A percentile compares a stretch with the other conserved stretches of the same genome.
phyloP scores from a whole-genome alignment of 1,140 invertebrate species.

The Drosophila watanabei region DNA sequence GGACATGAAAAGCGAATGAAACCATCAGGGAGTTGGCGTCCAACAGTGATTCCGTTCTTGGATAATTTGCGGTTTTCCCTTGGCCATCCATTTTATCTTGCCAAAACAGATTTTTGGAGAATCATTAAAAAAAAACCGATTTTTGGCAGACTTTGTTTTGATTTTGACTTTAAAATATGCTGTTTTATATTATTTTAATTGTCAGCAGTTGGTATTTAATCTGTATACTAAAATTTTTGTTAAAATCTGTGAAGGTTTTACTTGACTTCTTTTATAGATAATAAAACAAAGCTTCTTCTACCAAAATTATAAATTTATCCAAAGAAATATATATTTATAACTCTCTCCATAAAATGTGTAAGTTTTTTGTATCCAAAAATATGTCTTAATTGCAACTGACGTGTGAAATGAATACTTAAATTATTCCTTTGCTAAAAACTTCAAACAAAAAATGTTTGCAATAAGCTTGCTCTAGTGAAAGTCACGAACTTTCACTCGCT shows the following conservation, averaged over 20 bases:
- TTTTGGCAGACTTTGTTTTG: neutral
- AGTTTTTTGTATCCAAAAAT: neutral
- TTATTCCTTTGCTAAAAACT: conserved; percentile 3
- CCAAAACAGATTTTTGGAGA: neutral
- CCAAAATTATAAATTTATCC: neutral
- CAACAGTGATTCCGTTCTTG: conserved; percentile 36
- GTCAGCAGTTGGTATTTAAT: neutral
- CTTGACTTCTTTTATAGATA: neutral
- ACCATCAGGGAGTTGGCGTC: conserved; percentile 24
- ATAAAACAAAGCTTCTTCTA: neutral
- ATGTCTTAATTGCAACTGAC: neutral
- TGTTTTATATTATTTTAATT: neutral
- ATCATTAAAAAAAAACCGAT: neutral
- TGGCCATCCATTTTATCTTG: neutral
- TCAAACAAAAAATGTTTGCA: conserved; percentile 4
- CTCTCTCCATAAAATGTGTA: neutral
- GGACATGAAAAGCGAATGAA: conserved; percentile 39
- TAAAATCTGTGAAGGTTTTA: neutral
- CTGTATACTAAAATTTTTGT: neutral
- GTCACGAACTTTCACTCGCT: conserved; percentile 35
- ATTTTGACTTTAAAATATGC: neutral
- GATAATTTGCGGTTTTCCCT: conserved; percentile 40
- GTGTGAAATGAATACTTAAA: neutral
- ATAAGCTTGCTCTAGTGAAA: conserved; percentile 17
- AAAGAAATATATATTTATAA: neutral